Percentiles rank a stretch among this genome's conserved stretches.
phyloP scores from a whole-genome alignment of 2,797 vertebrate genomes.

The Hybognathus amarus region DNA sequence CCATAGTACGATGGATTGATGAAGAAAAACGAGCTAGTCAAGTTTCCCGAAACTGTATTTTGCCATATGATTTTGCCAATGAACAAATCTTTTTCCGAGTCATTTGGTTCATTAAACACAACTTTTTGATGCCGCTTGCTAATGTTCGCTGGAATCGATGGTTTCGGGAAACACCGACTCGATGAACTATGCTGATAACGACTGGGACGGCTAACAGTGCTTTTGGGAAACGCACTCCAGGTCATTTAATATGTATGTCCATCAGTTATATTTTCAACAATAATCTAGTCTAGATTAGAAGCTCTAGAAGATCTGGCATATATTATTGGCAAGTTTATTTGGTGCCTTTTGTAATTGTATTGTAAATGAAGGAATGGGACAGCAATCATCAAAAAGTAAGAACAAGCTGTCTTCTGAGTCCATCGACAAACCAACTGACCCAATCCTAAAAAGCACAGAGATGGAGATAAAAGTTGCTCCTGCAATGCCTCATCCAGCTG shows the following conservation, averaged over 20 bases:
- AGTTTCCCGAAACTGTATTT: not conserved
- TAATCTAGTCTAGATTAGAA: not conserved
- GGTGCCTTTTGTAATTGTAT: not conserved
- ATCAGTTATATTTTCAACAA: not conserved
- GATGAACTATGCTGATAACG: not conserved
- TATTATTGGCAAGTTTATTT: not conserved
- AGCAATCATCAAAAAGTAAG: slow-evolving; percentile 65
- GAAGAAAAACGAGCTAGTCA: not conserved
- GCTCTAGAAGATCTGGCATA: not conserved
- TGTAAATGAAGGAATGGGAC: slow-evolving; percentile 62
- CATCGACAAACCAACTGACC: slow-evolving; percentile 1
- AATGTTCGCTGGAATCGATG: not conserved
- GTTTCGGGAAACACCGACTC: too few species aligned
- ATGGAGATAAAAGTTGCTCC: slow-evolving; percentile 36
- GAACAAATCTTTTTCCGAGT: too few species aligned
- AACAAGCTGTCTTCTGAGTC: slow-evolving; percentile 55
- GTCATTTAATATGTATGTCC: not conserved
- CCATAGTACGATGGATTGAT: not conserved
- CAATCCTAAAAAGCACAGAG: slow-evolving; percentile 54
- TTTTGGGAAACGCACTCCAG: not conserved
- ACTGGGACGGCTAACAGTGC: not conserved
- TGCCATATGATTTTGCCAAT: too few species aligned
- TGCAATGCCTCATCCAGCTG: slow-evolving; percentile 24
- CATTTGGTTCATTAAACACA: too few species aligned
- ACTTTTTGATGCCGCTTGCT: not conserved